Conservation (phyloP, 2,888 invertebrate genomes). For the Diarsia brunnea region DNA sequence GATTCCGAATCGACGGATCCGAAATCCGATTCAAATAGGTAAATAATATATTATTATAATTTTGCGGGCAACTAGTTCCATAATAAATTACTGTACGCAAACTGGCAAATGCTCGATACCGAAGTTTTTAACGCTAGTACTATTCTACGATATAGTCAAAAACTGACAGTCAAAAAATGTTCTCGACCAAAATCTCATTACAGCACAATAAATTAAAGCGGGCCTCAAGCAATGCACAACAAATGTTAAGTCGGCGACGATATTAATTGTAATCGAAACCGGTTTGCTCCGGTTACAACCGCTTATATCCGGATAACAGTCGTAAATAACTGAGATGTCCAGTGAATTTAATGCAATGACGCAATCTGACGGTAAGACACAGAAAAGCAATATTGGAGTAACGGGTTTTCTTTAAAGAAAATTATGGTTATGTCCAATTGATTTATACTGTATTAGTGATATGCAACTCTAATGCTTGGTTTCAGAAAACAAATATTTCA, state of each 20-base stretch:
- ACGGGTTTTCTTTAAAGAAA: slow-evolving; percentile 46
- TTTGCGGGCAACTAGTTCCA: not conserved
- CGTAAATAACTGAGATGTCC: slow-evolving; percentile 69
- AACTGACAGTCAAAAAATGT: slow-evolving; percentile 63
- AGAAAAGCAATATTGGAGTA: slow-evolving; percentile 38
- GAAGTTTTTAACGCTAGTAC: not conserved
- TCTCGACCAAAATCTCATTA: slow-evolving; percentile 70
- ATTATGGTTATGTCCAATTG: slow-evolving; percentile 7
- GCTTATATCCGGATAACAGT: slow-evolving; percentile 59
- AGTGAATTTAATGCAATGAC: slow-evolving; percentile 61
- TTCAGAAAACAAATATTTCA: not conserved
- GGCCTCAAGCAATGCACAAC: slow-evolving; percentile 64
- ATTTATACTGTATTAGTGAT: slow-evolving; percentile 7
- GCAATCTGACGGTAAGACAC: slow-evolving; percentile 63
- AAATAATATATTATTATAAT: too few relatives aligned
- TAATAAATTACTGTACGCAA: too few relatives aligned
- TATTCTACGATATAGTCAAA: slow-evolving; percentile 12
- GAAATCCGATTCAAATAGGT: too few relatives aligned
- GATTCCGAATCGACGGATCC: too few relatives aligned
- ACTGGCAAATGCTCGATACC: not conserved
- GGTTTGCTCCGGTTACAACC: slow-evolving; percentile 56
- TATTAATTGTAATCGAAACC: slow-evolving; percentile 76
- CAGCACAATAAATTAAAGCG: slow-evolving; percentile 72
- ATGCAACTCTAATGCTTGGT: not conserved
- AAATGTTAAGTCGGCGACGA: slow-evolving; percentile 68